Conservation (phyloP, 2,888 invertebrate species). For the Megamerina dolium region DNA sequence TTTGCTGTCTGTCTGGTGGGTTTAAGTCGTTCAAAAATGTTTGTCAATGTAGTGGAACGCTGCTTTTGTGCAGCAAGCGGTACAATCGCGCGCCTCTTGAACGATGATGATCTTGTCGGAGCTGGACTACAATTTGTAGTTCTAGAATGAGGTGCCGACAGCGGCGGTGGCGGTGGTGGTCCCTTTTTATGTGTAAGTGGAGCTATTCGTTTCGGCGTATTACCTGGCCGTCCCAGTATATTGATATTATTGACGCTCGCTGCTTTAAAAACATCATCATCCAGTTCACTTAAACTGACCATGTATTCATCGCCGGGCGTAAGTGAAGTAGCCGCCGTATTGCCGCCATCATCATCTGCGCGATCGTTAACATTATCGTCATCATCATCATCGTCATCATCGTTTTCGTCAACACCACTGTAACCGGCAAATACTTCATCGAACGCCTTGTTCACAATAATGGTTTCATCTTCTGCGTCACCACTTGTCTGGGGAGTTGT, state of each 20-base stretch:
- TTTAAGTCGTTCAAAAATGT: constrained; percentile 41
- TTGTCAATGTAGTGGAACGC: constrained; percentile 37
- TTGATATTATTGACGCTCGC: constrained; percentile 22
- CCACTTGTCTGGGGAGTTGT: not conserved
- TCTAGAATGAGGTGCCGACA: not conserved
- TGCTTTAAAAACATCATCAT: constrained; percentile 32
- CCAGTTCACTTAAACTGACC: constrained; percentile 34
- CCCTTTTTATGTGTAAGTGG: constrained; percentile 26
- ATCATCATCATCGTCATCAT: constrained; percentile 21
- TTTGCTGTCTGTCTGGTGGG: constrained; percentile 9
- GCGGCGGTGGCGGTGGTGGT: constrained; percentile 31
- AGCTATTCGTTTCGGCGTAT: constrained; percentile 32
- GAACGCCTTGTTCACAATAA: constrained; percentile 44
- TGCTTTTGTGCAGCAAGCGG: constrained; percentile 19
- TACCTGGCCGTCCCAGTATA: constrained; percentile 22
- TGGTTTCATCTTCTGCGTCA: constrained; percentile 31
- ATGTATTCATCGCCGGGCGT: constrained; percentile 30
- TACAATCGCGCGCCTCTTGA: constrained; percentile 17
- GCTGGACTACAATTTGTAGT: not conserved
- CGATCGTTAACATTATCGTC: constrained; percentile 11
- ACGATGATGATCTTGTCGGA: constrained; percentile 10
- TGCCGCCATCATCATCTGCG: constrained; percentile 5
- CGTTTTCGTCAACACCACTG: constrained; percentile 34
- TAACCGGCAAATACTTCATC: constrained; percentile 43
- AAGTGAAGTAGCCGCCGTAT: constrained; percentile 23